Base-by-base conservation (phyloP, 1,140 invertebrate genomes). In the Acromyrmex heyeri region DNA sequence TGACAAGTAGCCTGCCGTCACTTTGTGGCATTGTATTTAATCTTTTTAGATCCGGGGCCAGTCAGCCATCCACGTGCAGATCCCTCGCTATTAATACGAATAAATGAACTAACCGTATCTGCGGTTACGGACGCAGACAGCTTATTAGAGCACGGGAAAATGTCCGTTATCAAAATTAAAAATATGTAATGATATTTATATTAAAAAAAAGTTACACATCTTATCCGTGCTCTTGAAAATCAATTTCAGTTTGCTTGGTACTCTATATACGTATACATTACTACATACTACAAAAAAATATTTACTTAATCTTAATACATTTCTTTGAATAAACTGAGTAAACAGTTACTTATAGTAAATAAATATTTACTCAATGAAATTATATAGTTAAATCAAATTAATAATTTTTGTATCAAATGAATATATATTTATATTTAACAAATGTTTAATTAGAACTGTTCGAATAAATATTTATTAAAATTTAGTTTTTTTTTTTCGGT, bases 1-100 rank as follows among this genome's bases (percentile, higher is more conserved):
- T 34, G 69, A 73, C 79, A 73, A 82, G 67, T 57, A 34, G 55
- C 53, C 69, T 75, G 69, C 55, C 48, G 62, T 67, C 67, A 82
- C 79, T 82, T 82, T 82, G 79, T 82, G 79, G 55, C 69, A 83
- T 83, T 83, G 69, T 73, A 24, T 61, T 75, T 73, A 75, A 75
- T 83, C 79, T 73, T 75, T 73, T 24, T 73, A 83, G 57, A 38
- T 75, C 18, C 24, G 27, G 69, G 30, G 24, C 55, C 57, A 75
- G 21, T 44, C 38, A 61, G 24, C 21, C 78, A 24, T 83, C 69
- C 79, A 83, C 69, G 79, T 83, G 69, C 79, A 24, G 38, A 50
- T 61, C 24, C 24, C 10, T 6, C 55, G 57, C 55, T 61, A 75
- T 82, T 82, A 82, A 82, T 59, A 69, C 64, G 53, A 48, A 24